Conservation (phyloP, 2,888 invertebrate genomes). For the Dynastes maya region DNA sequence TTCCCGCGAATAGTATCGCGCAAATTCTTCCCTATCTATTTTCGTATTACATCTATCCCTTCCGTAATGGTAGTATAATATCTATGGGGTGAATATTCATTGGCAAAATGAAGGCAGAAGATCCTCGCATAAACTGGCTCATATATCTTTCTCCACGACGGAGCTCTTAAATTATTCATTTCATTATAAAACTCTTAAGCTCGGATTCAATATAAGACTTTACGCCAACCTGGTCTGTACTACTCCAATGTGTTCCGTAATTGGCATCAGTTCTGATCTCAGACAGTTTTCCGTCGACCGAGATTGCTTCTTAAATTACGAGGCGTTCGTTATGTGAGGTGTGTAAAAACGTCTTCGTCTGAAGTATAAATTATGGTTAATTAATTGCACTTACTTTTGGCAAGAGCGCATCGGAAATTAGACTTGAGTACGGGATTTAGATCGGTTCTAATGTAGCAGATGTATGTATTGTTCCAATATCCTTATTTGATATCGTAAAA, state of each 20-base stretch:
- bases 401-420: too few species aligned
- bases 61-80: constrained; percentile 13
- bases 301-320: constrained; percentile 51
- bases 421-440: too few species aligned
- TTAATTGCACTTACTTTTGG: constrained; percentile 5
- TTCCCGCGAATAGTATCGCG: constrained; percentile 2
- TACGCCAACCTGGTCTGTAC: constrained; percentile 61
- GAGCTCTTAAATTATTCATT: constrained; percentile 67
- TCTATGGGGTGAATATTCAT: constrained; percentile 41
- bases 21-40: constrained; percentile 16
- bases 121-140: constrained; percentile 53
- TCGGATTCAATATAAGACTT: constrained; percentile 64
- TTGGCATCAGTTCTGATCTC: constrained; percentile 57
- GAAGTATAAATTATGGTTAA: constrained; percentile 22
- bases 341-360: constrained; percentile 9
- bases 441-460: too few species aligned
- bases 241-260: constrained; percentile 57
- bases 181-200: constrained; percentile 69
- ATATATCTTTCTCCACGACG: constrained; percentile 62
- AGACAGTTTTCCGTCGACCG: constrained; percentile 48
- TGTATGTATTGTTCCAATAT: too few species aligned
- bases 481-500: too few species aligned
- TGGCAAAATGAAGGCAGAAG: constrained; percentile 25
- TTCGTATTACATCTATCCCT: constrained; percentile 12
- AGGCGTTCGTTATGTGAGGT: constrained; percentile 35